phyloP scores from a whole-genome alignment of 1,140 invertebrate genomes.

The Meloidogyne exigua region DNA sequence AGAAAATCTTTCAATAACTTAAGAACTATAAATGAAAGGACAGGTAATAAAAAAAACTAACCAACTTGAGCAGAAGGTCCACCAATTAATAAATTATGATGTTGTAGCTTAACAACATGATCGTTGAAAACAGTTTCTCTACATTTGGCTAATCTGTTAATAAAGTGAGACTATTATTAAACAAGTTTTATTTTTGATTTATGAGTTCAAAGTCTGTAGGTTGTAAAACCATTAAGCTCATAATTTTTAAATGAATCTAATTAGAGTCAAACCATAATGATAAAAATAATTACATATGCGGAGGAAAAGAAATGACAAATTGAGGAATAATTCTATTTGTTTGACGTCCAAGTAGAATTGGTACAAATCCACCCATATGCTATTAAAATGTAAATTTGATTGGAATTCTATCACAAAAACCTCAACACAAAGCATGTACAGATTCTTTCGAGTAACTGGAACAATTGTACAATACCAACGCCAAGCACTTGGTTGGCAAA shows the following conservation, averaged over 20 bases:
- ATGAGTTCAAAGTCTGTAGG: too few species aligned
- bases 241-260: too few species aligned
- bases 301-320: constrained; percentile 95
- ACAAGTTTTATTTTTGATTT: not conserved
- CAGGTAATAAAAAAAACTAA: constrained; percentile 23
- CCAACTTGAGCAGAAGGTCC: constrained; percentile 57
- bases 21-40: not conserved
- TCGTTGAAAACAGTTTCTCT: constrained; percentile 66
- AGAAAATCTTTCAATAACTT: constrained; percentile 1
- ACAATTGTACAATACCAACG: constrained; percentile 88
- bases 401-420: not conserved
- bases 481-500: constrained; percentile 84
- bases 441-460: constrained; percentile 66
- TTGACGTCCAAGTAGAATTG: constrained; percentile 87
- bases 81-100: constrained; percentile 8
- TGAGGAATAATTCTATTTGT: constrained; percentile 94
- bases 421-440: constrained; percentile 86
- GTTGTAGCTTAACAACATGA: not conserved
- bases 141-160: constrained; percentile 40
- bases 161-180: too few species aligned
- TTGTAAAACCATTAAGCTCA: too few species aligned
- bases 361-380: constrained; percentile 90
- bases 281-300: constrained; percentile 65
- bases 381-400: not conserved
- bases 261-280: too few species aligned